Evolutionary conservation across 2,797 vertebrate genomes (phyloP).

Genomic region (Danio kyathit): DNA sequence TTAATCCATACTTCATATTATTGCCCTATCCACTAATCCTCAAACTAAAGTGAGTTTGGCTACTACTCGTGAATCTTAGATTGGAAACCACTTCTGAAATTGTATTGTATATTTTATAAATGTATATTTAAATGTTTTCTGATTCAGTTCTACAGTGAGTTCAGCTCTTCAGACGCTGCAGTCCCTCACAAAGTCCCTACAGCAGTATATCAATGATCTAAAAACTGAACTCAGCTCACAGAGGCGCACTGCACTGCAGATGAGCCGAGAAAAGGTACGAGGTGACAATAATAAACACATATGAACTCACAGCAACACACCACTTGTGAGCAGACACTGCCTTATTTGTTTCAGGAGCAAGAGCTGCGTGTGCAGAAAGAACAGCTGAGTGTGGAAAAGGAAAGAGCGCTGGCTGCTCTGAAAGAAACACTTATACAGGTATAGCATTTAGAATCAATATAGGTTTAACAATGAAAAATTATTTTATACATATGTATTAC

Average conservation of each 20-base stretch:
- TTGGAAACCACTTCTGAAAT: not conserved
- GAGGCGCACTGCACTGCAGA: constrained; percentile 61
- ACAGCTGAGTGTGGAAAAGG: constrained; percentile 69
- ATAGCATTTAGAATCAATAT: no score
- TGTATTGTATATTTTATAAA: not conserved
- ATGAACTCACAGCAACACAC: not conserved
- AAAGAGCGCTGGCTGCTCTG: constrained; percentile 68
- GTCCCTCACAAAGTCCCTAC: constrained; percentile 69
- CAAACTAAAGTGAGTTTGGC: no score
- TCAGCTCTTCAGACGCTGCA: constrained; percentile 67
- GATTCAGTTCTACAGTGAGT: constrained; percentile 64
- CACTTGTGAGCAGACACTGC: not conserved
- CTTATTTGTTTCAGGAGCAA: constrained; percentile 68
- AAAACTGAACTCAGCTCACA: constrained; percentile 71
- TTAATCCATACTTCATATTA: no score
- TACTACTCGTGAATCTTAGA: no score
- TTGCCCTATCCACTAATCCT: no score
- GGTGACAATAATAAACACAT: not conserved
- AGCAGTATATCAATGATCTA: constrained; percentile 67
- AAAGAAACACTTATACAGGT: constrained; percentile 77
- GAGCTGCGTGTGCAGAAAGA: constrained; percentile 73
- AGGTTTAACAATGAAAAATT: no score
- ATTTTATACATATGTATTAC: no score
- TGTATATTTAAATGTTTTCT: not conserved
- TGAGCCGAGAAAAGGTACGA: constrained; percentile 73